These are phyloP conservation scores for Neostethus bicornis DNA, from an alignment of 2,797 vertebrate species.

Conservation along the genomic window DNA sequence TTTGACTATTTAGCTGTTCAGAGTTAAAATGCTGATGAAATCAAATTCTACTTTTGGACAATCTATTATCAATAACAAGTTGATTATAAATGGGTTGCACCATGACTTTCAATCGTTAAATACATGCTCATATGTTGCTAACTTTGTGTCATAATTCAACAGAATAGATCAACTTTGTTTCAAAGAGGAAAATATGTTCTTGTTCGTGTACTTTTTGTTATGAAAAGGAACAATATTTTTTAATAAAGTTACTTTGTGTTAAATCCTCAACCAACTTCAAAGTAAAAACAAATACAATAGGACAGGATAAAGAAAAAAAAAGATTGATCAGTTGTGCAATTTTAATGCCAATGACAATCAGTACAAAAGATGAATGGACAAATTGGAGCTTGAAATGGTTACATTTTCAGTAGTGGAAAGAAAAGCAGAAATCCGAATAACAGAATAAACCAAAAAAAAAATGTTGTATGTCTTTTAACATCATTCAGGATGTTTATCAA, in stretches of 20 bases:
- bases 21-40: slow-evolving; percentile 31
- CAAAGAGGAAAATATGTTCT: no score
- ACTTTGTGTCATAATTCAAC: background rate
- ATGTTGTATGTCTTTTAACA: slow-evolving; percentile 2
- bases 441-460: slow-evolving; percentile 4
- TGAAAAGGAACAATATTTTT: no score
- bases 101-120: slow-evolving; percentile 30
- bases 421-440: slow-evolving; percentile 2
- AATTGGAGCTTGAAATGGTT: no score
- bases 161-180: background rate
- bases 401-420: background rate
- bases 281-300: no score
- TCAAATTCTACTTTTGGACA: slow-evolving; percentile 38
- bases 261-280: no score
- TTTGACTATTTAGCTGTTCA: slow-evolving; percentile 59
- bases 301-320: no score
- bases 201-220: no score
- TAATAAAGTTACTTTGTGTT: no score
- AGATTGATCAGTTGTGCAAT: slow-evolving; percentile 58
- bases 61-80: slow-evolving; percentile 31
- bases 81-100: slow-evolving; percentile 36
- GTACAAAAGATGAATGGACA: no score
- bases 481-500: slow-evolving; percentile 1
- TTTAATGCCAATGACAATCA: no score
- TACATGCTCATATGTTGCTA: slow-evolving; percentile 8